These are phyloP conservation scores for Peromyscus nudipes DNA, from an alignment of 2,797 vertebrate species.

Conservation along the genomic window DNA sequence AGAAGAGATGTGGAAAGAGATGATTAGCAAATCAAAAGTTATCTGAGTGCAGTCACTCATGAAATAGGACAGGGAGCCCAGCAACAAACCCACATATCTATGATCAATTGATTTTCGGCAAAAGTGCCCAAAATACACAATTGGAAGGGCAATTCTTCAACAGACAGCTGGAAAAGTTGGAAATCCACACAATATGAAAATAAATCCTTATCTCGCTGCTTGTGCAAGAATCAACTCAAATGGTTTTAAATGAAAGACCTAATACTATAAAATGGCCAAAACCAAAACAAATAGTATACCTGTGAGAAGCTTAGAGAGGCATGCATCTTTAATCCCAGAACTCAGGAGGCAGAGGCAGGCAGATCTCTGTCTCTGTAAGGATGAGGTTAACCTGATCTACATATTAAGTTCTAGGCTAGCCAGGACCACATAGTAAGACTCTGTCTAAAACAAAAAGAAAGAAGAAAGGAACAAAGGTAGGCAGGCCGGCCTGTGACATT, in stretches of 20 bases:
- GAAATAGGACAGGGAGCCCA: not conserved
- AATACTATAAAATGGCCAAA: not conserved
- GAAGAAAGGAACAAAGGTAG: not conserved
- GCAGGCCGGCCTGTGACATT: not conserved
- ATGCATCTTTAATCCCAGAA: not conserved
- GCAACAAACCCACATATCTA: not conserved
- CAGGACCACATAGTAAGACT: not conserved
- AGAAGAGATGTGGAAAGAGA: not conserved
- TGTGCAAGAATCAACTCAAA: not conserved
- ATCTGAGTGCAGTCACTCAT: not conserved
- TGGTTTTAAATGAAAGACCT: not conserved
- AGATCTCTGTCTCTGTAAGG: not conserved
- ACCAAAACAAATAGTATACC: not conserved
- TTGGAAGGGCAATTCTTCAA: not conserved
- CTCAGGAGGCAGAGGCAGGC: not conserved
- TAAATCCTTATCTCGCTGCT: not conserved
- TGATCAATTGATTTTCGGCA: not conserved
- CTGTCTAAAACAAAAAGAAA: not conserved
- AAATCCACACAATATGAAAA: not conserved
- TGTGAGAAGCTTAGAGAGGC: not conserved
- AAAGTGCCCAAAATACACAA: not conserved
- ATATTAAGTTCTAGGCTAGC: not conserved
- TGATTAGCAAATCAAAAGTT: not conserved
- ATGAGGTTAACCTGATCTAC: not conserved
- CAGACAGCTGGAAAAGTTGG: not conserved